Percentiles rank a stretch among this genome's conserved stretches.
These are phyloP conservation scores for Nycticorax nycticorax DNA, from an alignment of 2,113 vertebrate genomes.

Conservation along the genomic window DNA sequence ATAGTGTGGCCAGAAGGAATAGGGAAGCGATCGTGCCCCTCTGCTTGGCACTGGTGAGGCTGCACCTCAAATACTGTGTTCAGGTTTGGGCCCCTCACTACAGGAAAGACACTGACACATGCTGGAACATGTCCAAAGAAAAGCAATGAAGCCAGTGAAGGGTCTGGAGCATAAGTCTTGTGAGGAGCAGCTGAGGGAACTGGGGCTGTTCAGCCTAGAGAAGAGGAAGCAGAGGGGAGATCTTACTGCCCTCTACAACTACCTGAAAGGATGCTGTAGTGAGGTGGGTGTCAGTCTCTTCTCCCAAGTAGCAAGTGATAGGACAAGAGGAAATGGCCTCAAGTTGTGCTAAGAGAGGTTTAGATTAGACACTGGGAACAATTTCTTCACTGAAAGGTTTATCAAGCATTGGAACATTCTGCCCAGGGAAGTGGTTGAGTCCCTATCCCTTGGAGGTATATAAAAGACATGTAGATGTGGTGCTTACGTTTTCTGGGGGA, in stretches of 20 bases:
- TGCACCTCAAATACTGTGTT: too few species aligned
- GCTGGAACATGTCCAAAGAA: too few species aligned
- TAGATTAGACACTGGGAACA: not conserved
- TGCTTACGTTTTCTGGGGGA: not conserved
- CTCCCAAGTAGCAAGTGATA: not conserved
- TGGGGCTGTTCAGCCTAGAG: not conserved
- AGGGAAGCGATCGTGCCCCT: too few species aligned
- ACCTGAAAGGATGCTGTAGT: not conserved
- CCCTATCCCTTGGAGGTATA: not conserved
- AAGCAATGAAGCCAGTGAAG: too few species aligned
- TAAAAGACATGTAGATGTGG: not conserved
- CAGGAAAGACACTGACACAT: too few species aligned
- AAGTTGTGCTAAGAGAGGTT: not conserved
- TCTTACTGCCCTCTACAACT: too few species aligned
- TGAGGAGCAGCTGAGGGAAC: too few species aligned
- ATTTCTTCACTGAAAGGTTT: not conserved
- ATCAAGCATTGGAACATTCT: not conserved
- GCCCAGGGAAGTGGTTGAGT: not conserved
- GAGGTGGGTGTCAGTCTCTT: not conserved
- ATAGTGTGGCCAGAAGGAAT: too few species aligned
- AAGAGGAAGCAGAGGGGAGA: not conserved
- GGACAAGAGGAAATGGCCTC: not conserved
- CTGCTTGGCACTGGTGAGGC: too few species aligned
- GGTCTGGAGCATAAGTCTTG: too few species aligned
- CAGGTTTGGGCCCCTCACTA: too few species aligned